Base-by-base conservation (phyloP, 2,888 invertebrate species). In the Eristalinus sepulchralis region DNA sequence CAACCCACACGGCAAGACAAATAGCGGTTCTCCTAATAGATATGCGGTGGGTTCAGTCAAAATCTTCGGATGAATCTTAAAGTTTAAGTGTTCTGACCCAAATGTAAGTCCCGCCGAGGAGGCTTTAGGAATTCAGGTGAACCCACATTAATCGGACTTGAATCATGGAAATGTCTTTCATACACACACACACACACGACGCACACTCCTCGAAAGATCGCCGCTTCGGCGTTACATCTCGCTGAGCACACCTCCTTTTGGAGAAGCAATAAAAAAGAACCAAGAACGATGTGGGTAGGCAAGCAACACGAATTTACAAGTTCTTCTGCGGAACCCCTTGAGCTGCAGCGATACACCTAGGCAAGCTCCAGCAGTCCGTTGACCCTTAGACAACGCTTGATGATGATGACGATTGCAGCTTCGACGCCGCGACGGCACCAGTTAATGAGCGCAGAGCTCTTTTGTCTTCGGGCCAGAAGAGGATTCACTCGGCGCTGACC, bases 161-260 rank as follows among this genome's bases (percentile, higher is more conserved):
- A 59, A n/a, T 27, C 59, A 13, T 68, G 55, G 34, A 57, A 33
- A 71, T 33, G 31, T 20, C 33, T 13, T 53, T 36, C 57, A 66
- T 2, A 20, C 55, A 22, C 39, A 27, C 27, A 27, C 27, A 27
- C 27, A 27, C 27, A 27, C 27, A 39, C 39, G 39, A 39, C 39
- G 17, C 11, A 11, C 31, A 36, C 39, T 53, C 57, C 31, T 9
- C 33, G 33, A 39, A 24, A 68, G 68, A 68, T 68, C 66, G 64
- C 39, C 10, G 68, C 73, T 36, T 64, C 53, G 71, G 73, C 60
- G 73, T 75, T 75, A 60, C 70, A 68, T 66, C 70, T 83, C 64
- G 75, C 62, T 71, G 64, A 75, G 62, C 79, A 80, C 75, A 75
- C 75, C 79, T 79, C 68, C 79, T 70, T 64, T 64, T 76, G 47